Evolutionary conservation across 2,113 vertebrate genomes (phyloP), one percentile per base, ranked within the genome.

Genomic region (Charadrius vociferus): DNA sequence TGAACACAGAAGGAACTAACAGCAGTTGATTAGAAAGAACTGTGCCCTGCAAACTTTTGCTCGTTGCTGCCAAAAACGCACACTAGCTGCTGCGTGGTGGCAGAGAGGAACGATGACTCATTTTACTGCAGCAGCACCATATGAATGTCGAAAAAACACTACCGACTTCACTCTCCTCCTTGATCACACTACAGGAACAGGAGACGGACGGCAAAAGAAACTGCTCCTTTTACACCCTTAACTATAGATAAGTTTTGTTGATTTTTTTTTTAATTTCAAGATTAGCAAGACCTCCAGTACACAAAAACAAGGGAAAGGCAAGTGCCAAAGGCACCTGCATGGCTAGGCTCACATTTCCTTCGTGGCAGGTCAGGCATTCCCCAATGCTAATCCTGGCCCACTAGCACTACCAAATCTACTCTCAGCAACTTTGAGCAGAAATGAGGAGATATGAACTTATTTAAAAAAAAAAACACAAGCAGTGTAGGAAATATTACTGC

Each of bases 81-180:
- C 37, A 7, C n/a, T 12, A n/a, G 95, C 73, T 80, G 71, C 66
- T 81, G 91, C 27, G 77, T 41, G 90, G 27, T 22, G 81, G 63
- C 85, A 24, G 34, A n/a, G 62, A 94, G 84, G 81, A 67, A 43
- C 32, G 84, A 96, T 96, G 97, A 97, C 90, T 98, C 97, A 97
- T 94, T 94, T 58, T 83, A 95, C 91, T 80, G 94, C 97, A 97
- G 97, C 67, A 92, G 81, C 88, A 91, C 41, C 85, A 70, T 5
- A 55, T 9, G 34, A 78, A 61, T 4, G 15, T 27, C 20, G 66
- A 32, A 67, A 41, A 43, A 58, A 47, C 72, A 59, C 61, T 49
- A 9, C 45, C 4, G 14, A 15, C 87, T 71, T 71, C 59, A 23
- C 67, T 56, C 63, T 37, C 29, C 88, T 66, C 59, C 68, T 88